These are phyloP conservation scores for Thecophora atra DNA, from an alignment of 2,888 invertebrate genomes.

Conservation along the genomic window DNA sequence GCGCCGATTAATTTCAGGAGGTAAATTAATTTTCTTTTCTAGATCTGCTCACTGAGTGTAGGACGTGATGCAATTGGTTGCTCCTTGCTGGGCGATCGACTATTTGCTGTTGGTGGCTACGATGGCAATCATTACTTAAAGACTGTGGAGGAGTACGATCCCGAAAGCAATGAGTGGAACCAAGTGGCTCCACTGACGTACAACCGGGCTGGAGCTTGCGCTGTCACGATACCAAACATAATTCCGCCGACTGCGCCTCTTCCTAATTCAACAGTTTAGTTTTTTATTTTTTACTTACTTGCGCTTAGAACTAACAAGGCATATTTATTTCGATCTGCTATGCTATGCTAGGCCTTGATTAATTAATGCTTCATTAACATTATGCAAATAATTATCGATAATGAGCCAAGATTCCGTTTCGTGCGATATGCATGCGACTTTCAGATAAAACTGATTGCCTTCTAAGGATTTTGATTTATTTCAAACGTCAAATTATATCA, in stretches of 20 bases:
- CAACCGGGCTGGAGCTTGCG: conserved; percentile 89
- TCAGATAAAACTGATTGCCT: no score
- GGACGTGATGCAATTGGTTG: conserved; percentile 91
- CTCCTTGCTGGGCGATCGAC: conserved; percentile 79
- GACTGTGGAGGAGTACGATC: conserved; percentile 90
- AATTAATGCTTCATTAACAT: conserved; percentile 25
- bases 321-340: neutral
- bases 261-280: conserved; percentile 65
- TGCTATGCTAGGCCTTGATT: neutral
- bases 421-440: no score
- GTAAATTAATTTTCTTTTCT: neutral
- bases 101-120: conserved; percentile 87
- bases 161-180: conserved; percentile 81
- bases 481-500: no score
- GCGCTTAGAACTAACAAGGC: neutral
- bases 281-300: conserved; percentile 42
- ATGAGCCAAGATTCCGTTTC: no score
- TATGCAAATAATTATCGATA: conserved; percentile 11
- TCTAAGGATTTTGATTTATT: no score
- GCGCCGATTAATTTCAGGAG: neutral
- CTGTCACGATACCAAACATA: conserved; percentile 73
- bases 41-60: conserved; percentile 80
- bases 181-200: conserved; percentile 81
- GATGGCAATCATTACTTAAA: conserved; percentile 89
- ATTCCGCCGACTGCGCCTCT: conserved; percentile 61